Conservation (phyloP, 2,888 invertebrate species). For the Drosophila demipolita region DNA sequence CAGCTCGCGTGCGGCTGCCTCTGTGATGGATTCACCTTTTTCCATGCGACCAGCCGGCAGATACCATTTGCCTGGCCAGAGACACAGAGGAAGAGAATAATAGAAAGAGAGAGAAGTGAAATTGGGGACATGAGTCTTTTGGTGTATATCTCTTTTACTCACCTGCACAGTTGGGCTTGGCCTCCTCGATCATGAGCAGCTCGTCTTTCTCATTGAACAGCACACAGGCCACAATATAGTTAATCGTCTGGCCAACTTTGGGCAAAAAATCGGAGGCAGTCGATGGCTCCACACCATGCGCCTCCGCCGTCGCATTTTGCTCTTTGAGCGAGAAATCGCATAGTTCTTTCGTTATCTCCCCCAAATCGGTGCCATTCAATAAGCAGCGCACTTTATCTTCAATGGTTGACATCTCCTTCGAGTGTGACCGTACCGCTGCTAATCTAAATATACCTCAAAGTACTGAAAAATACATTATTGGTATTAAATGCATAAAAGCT, state of each 20-base stretch:
- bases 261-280: constrained; percentile 92
- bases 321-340: constrained; percentile 94
- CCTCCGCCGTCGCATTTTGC: constrained; percentile 93
- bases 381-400: constrained; percentile 85
- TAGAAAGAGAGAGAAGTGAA: not conserved
- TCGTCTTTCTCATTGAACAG: constrained; percentile 92
- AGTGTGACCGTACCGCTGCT: too few relatives aligned
- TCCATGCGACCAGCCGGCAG: constrained; percentile 98
- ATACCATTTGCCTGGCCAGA: constrained; percentile 90
- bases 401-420: constrained; percentile 69
- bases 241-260: constrained; percentile 92
- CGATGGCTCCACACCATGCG: constrained; percentile 93
- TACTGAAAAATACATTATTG: too few relatives aligned
- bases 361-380: constrained; percentile 89
- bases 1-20: constrained; percentile 96
- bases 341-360: constrained; percentile 90
- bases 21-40: constrained; percentile 93
- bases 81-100: not conserved
- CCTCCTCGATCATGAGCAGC: constrained; percentile 98
- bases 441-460: too few relatives aligned
- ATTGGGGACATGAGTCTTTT: not conserved
- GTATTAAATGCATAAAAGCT: too few relatives aligned
- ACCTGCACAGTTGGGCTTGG: constrained; percentile 96
- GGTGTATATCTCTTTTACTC: constrained; percentile 83
- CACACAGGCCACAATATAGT: constrained; percentile 96